Conservation (phyloP, 1,140 invertebrate species). For the Zaprionus tsacasi region DNA sequence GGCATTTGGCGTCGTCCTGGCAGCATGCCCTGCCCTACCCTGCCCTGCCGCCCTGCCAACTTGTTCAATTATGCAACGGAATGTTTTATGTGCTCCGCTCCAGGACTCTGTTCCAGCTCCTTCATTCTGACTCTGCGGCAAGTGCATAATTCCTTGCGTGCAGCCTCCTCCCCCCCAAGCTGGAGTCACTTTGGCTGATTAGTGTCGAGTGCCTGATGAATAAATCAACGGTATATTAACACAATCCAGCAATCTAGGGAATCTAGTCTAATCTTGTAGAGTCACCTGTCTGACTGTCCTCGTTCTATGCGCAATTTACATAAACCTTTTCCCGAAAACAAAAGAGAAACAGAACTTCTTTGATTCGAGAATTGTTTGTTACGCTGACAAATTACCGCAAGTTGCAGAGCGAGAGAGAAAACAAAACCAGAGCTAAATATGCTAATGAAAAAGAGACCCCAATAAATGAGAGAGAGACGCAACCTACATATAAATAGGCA, state of each 20-base stretch:
- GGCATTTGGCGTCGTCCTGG: conserved; percentile 39
- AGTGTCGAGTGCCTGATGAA: conserved; percentile 75
- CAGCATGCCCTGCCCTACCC: conserved; percentile 1
- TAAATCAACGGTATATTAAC: conserved; percentile 71
- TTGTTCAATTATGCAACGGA: conserved; percentile 77
- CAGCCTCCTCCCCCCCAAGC: not conserved
- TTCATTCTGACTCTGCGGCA: conserved; percentile 3
- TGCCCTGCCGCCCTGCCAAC: conserved; percentile 36
- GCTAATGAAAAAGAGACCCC: conserved; percentile 34
- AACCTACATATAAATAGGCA: conserved; percentile 62
- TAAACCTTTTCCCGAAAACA: conserved; percentile 51
- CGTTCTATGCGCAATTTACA: conserved; percentile 44
- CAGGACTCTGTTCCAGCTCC: not conserved
- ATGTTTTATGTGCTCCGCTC: conserved; percentile 65
- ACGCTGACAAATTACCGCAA: conserved; percentile 63
- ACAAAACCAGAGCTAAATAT: conserved; percentile 17
- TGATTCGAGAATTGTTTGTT: conserved; percentile 64
- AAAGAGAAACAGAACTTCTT: not conserved
- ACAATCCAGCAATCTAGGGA: conserved; percentile 26
- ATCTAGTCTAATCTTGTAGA: not conserved
- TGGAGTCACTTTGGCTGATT: conserved; percentile 72
- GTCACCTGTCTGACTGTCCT: conserved; percentile 31
- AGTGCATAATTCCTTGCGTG: conserved; percentile 65
- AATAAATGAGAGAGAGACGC: conserved; percentile 26
- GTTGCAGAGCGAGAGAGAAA: conserved; percentile 20